Evolutionary conservation across 2,797 vertebrate genomes (phyloP), one percentile per base, ranked within the genome.

Genomic region (Distichodus sexfasciatus): DNA sequence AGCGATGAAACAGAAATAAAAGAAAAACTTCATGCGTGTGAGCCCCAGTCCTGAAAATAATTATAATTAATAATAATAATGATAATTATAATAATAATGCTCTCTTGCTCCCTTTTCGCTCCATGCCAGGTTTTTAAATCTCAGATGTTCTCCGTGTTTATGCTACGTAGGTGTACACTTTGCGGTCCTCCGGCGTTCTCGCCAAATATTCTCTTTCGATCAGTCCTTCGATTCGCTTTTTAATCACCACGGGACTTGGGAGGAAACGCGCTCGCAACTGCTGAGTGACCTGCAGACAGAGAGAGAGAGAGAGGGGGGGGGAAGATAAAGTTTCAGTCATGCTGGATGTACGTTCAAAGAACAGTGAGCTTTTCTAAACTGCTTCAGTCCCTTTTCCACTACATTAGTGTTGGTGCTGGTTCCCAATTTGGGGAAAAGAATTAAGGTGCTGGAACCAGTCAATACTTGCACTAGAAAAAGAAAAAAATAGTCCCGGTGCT

Each of bases 121-220:
- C 61, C 46, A 64, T 8, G 26, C 36, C 53, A 44, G 62, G 55
- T 60, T 36, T 71, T 66, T 68, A n/a, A n/a, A 69, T 28, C 82
- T 86, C 67, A 47, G 83, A 86, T 78, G 88, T 86, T 84, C 60
- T 87, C 88, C 66, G 76, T 68, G 88, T 91, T 96, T 96, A 99
- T 92, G 97, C 96, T 95, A 99, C 97, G 69, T 99, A 99, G 87
- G 97, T 99, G 92, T 99, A 99, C 80, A 99, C 94, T 97, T 99
- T 99, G 88, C 97, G 96, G 91, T 99, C 97, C 88, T 99, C 97
- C 47, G 97, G 96, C 86, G 97, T 99, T 93, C 96, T 93, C 84
- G 97, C 97, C 95, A 99, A 96, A 92, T 99, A 99, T 90, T 99
- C 97, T 89, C 97, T 92, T 91, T 99, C 97, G 92, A 99, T 99